phyloP scores from a whole-genome alignment of 2,113 vertebrate species.

The Austrofundulus limnaeus region DNA sequence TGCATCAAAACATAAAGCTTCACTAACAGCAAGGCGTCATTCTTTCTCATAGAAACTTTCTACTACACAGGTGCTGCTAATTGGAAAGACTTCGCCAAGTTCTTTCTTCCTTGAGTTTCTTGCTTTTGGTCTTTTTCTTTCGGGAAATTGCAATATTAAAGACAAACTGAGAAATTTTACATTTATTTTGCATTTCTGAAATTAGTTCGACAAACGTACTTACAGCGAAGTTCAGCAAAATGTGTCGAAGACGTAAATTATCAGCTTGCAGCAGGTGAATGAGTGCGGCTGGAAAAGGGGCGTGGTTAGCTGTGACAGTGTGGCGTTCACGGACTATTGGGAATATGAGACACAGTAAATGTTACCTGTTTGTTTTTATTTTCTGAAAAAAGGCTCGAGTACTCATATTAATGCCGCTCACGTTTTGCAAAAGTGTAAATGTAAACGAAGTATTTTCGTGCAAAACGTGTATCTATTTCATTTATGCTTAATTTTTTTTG shows the following conservation, averaged over 20 bases:
- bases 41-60: too few relatives aligned
- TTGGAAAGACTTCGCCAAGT: not conserved
- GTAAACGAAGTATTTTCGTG: not conserved
- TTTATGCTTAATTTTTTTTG: not conserved
- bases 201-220: not conserved
- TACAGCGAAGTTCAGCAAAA: not conserved
- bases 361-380: too few relatives aligned
- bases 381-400: too few relatives aligned
- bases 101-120: not conserved
- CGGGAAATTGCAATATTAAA: not conserved
- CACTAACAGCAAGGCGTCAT: too few relatives aligned
- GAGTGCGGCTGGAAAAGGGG: slow-evolving; percentile 20
- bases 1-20: too few relatives aligned
- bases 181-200: too few relatives aligned
- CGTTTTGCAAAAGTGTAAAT: not conserved
- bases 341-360: fast-evolving
- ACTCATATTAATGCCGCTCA: not conserved
- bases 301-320: slow-evolving; percentile 43
- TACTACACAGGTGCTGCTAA: slow-evolving; percentile 20
- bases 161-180: not conserved
- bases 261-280: too few relatives aligned
- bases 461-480: not conserved
- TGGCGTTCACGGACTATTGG: slow-evolving; percentile 20
- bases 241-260: not conserved
- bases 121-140: not conserved